Evolutionary conservation across 2,888 invertebrate species (phyloP), one percentile per base, ranked within the genome.

Genomic region (Mesorhabditis spiculigera): DNA sequence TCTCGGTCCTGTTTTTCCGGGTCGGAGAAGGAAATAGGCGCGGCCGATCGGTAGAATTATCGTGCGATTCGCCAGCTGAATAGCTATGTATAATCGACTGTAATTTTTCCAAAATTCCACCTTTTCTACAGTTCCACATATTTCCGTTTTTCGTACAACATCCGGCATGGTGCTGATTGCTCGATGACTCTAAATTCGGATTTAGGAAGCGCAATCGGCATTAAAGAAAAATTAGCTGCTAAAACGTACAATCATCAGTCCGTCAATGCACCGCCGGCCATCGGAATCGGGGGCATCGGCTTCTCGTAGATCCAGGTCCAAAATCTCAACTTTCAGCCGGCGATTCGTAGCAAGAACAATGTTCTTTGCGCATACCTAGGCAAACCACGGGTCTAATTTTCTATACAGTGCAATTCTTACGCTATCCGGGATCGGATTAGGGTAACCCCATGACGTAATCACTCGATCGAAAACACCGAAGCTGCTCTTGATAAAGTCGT

Each of bases 351-450:
- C 76, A 58, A 82, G 74, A 6, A 78, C 70, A 0, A 92, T 81
- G 42, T 88, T 82, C 93, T 93, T 94, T 0, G 89, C 89, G 86
- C 95, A 95, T 41, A 43, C 42, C 68, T 68, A 66, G 28, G 28
- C 28, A 28, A 66, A 45, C 42, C 8, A 28, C 28, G 5, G 66
- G 66, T 44, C n/a, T n/a, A 66, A 16, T 65, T 10, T 65, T 43
- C 10, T 13, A 65, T 43, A 13, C 8, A 65, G 41, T 28, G 8
- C 6, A 65, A 65, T n/a, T n/a, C 91, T 90, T 13, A 91, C 81
- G 85, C 91, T 91, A 83, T 92, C 91, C 0, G 91, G 91, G 87
- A 93, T 93, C 28, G 90, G 90, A 16, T 90, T 89, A 0, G 93
- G 93, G 86, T 92, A 93, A 61, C 91, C 91, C 4, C 93, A 93